These are phyloP conservation scores for Ypsolopha scabrella DNA, from an alignment of 2,888 invertebrate species.

Conservation along the genomic window DNA sequence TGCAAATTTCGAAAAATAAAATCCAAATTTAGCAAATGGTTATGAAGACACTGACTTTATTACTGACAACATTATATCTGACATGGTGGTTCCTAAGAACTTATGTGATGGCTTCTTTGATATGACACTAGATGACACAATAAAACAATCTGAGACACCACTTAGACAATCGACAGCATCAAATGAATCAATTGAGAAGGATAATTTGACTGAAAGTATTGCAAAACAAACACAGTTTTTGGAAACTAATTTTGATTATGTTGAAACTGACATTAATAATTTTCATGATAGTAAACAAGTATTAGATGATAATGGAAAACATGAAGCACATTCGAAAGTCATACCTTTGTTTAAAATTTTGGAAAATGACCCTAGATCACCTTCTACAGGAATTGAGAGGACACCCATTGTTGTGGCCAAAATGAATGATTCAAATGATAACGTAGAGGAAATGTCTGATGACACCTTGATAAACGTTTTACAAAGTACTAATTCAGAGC, in stretches of 20 bases:
- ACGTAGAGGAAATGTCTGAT: constrained; percentile 62
- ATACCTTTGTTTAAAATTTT: constrained; percentile 28
- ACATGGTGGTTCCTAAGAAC: constrained; percentile 47
- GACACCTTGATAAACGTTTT: constrained; percentile 53
- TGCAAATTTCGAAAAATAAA: too few relatives aligned
- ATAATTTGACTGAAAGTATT: constrained; percentile 30
- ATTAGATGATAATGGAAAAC: constrained; percentile 10
- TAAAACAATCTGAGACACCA: constrained; percentile 42
- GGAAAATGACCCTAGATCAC: constrained; percentile 57
- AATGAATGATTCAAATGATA: constrained; percentile 25
- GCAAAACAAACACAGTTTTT: constrained; percentile 55
- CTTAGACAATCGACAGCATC: constrained; percentile 54
- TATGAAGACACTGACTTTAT: constrained; percentile 16
- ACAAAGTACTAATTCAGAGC: constrained; percentile 45
- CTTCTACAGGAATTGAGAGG: constrained; percentile 55
- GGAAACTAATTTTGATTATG: constrained; percentile 73
- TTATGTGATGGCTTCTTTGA: constrained; percentile 47
- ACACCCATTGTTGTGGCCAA: constrained; percentile 57
- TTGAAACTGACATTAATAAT: constrained; percentile 40
- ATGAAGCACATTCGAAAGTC: constrained; percentile 4
- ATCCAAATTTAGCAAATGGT: constrained; percentile 30
- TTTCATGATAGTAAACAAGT: constrained; percentile 25
- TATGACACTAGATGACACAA: constrained; percentile 41
- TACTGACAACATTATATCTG: not conserved
- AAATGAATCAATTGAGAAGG: constrained; percentile 44